Percentiles rank a stretch among this genome's conserved stretches.
Evolutionary conservation across 2,888 invertebrate genomes (phyloP).

Genomic region (Orchesellides sinensis): DNA sequence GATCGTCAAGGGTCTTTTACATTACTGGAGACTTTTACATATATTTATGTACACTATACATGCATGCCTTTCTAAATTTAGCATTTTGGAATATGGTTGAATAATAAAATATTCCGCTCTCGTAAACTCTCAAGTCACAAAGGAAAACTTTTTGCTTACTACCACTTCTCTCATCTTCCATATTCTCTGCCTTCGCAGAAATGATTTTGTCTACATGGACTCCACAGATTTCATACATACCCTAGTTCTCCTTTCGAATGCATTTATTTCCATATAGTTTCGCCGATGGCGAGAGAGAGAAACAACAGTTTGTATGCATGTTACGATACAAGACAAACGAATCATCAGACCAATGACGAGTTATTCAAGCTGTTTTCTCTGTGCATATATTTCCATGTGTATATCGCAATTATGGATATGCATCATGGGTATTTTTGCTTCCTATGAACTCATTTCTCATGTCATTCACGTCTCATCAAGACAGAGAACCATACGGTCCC

Average conservation of each 20-base stretch:
- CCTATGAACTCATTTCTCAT: conserved; percentile 40
- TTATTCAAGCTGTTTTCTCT: too few species aligned
- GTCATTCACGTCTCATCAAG: conserved; percentile 51
- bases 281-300: not conserved
- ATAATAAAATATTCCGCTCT: conserved; percentile 18
- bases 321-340: conserved; percentile 5
- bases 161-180: not conserved
- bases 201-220: not conserved
- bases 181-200: not conserved
- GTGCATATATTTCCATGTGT: too few species aligned
- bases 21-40: not conserved
- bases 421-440: not conserved
- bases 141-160: not conserved
- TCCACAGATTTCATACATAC: not conserved
- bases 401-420: not conserved
- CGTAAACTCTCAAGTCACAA: conserved; percentile 8
- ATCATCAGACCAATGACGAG: not conserved
- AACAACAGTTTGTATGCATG: not conserved
- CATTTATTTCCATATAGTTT: not conserved
- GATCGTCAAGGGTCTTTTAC: not conserved
- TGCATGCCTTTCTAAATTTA: conserved; percentile 23
- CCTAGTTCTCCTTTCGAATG: not conserved
- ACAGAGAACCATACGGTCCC: conserved; percentile 17
- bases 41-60: not conserved
- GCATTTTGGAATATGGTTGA: not conserved